Evolutionary conservation across 2,113 vertebrate genomes (phyloP), one percentile per base, ranked within the genome.

Genomic region (Antennarius striatus): DNA sequence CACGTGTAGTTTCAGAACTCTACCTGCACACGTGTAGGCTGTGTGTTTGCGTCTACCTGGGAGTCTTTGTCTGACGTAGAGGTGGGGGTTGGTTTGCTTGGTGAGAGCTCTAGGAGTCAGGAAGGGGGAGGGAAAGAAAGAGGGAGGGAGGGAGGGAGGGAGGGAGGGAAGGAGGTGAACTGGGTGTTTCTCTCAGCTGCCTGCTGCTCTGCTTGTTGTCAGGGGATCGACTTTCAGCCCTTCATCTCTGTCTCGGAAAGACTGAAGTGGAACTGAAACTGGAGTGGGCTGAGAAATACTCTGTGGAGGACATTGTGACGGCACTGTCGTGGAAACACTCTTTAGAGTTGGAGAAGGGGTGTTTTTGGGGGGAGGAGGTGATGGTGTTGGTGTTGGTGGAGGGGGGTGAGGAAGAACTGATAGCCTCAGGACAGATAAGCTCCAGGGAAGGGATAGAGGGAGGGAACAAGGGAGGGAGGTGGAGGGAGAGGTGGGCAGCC

Each of bases 391-490:
- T 13, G 29, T 39, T 17, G 16, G 10, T 15, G 28, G 15, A 10
- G 11, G 3, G 32, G 29, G 68, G 59, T 42, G 22, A 57, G 68
- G 61, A 68, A 78, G 80, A 83, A 81, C 88, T 77, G 82, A 82
- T 83, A 86, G 82, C 85, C 87, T 81, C 64, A 60, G 87, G 86
- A 80, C 83, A 86, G 85, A 88, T 89, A 87, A 91, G 86, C 91
- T 89, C 86, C 64, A 72, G 86, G 88, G 89, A 91, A 83, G 43
- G 68, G 61, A 73, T 71, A 74, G 79, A 73, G 78, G 80, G 77
- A 82, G 72, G 84, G 67, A 67, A 68, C 53, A 39, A 55, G 68
- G 39, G 61, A 68, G 55, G 63, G 68, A 48, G 68, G 67, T 62
- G 74, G 70, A 78, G 71, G 51, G 43, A 81, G 73, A 67, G 54